A percentile compares a stretch with the other conserved stretches of the same genome.
Evolutionary conservation across 1,140 invertebrate genomes (phyloP).

Genomic region (Bradynema listronoti): DNA sequence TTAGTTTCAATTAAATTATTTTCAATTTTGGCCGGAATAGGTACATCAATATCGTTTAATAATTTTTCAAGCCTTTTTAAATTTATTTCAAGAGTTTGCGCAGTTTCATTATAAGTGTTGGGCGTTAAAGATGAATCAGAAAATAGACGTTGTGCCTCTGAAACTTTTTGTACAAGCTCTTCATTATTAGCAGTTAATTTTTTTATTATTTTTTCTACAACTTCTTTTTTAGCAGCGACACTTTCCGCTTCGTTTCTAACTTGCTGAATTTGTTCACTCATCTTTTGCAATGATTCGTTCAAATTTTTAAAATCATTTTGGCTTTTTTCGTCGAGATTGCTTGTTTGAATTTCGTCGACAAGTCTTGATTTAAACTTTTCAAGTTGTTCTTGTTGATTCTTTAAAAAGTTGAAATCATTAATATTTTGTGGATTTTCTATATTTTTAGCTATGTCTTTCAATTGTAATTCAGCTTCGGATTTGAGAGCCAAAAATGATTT

Average conservation of each 20-base stretch:
- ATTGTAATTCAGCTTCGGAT: constrained; percentile 29
- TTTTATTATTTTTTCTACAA: constrained; percentile 11
- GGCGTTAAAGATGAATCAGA: constrained; percentile 38
- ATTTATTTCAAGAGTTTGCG: constrained; percentile 9
- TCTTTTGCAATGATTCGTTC: constrained; percentile 23
- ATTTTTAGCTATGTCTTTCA: constrained; percentile 23
- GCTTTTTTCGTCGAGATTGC: constrained; percentile 21
- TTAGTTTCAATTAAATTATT: constrained; percentile 8
- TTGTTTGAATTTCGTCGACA: constrained; percentile 13
- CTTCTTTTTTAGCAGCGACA: constrained; percentile 25
- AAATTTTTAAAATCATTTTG: constrained; percentile 25
- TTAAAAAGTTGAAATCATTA: neutral
- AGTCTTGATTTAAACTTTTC: constrained; percentile 19
- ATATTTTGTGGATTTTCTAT: constrained; percentile 9
- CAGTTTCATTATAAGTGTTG: constrained; percentile 24
- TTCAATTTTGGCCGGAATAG: constrained; percentile 6
- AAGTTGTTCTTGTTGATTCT: constrained; percentile 12
- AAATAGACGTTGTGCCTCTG: constrained; percentile 28
- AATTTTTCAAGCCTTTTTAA: constrained; percentile 1
- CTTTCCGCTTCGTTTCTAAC: neutral
- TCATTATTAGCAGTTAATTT: constrained; percentile 21
- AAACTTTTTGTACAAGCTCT: constrained; percentile 26
- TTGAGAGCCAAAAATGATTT: constrained; percentile 37
- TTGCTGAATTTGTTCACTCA: constrained; percentile 17
- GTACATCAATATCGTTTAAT: constrained; percentile 7